Evolutionary conservation across 1,140 invertebrate species (phyloP), one percentile per base, ranked within the genome.

Genomic region (Sesamia nonagrioides): DNA sequence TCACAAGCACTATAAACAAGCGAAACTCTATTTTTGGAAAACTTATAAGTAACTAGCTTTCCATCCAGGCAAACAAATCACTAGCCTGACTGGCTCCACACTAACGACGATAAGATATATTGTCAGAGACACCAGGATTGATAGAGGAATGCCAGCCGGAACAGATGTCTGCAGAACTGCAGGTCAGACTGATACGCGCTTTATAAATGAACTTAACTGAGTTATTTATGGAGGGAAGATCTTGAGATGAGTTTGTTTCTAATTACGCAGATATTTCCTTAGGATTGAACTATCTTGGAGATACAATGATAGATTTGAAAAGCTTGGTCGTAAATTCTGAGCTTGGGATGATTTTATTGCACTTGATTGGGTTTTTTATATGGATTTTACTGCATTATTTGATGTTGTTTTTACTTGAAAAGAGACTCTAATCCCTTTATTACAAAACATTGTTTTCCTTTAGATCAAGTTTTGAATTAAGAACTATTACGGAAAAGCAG

Each of bases 51-150:
- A 69, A 69, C 42, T 42, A 69, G 66, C 21, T 13, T 69, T 66
- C 56, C 35, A 33, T 60, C 61, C n/a, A 11, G 17, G 61, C 61
- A 42, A 66, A 66, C 61, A 66, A 66, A 66, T 66, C 61, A 66
- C 37, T 66, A 37, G 61, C 61, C 42, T 42, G 61, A 58, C 61
- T 37, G 45, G 18, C 42, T 76, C 13, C 18, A 27, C 13, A 37
- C 54, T 63, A 76, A 76, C 74, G 74, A 68, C 66, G 74, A 27
- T n/a, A 37, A 66, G 61, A 77, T 68, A 58, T 48, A 66, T 66
- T 63, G n/a, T 48, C 42, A 21, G 48, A 13, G 74, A 63, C 40
- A 37, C 50, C 21, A 54, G 17, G 77, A 75, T 75, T 61, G 72
- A 75, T 75, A 18, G 40, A 75, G 18, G 15, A 18, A 27, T 50